phyloP scores from a whole-genome alignment of 1,140 invertebrate species.

The Drosophila parvula region DNA sequence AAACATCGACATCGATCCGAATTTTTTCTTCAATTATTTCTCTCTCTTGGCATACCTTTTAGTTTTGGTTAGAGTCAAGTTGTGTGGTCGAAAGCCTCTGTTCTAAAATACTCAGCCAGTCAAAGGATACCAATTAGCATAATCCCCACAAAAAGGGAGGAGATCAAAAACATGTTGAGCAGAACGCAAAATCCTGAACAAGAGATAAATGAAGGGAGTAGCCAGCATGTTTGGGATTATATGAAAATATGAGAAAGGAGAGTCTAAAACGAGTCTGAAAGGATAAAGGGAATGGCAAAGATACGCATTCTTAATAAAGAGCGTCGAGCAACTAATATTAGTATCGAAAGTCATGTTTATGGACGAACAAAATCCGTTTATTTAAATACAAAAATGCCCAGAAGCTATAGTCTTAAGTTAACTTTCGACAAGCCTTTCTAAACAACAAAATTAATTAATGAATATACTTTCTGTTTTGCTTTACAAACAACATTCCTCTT shows the following conservation, averaged over 20 bases:
- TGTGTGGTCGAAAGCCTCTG: slow-evolving; percentile 1
- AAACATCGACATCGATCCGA: too few species aligned
- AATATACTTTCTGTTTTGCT: background rate
- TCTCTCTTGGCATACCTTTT: background rate
- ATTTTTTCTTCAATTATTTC: background rate
- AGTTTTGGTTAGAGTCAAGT: background rate
- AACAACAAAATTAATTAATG: background rate
- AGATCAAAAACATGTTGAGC: slow-evolving; percentile 1
- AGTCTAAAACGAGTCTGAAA: background rate
- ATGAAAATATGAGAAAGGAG: background rate
- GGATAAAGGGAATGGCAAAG: background rate
- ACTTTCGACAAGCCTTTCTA: background rate
- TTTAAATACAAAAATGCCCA: background rate
- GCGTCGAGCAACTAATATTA: background rate
- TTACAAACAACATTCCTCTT: background rate
- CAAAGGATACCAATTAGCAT: slow-evolving; percentile 39
- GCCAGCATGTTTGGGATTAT: background rate
- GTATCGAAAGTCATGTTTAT: background rate
- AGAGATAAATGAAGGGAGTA: background rate
- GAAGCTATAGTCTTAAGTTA: background rate
- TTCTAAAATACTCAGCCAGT: slow-evolving; percentile 1
- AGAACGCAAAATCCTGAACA: background rate
- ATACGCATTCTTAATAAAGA: background rate
- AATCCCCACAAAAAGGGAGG: slow-evolving; percentile 5
- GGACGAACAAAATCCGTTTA: background rate